phyloP scores from a whole-genome alignment of 2,113 vertebrate species.

The Illadopsis cleaveri region DNA sequence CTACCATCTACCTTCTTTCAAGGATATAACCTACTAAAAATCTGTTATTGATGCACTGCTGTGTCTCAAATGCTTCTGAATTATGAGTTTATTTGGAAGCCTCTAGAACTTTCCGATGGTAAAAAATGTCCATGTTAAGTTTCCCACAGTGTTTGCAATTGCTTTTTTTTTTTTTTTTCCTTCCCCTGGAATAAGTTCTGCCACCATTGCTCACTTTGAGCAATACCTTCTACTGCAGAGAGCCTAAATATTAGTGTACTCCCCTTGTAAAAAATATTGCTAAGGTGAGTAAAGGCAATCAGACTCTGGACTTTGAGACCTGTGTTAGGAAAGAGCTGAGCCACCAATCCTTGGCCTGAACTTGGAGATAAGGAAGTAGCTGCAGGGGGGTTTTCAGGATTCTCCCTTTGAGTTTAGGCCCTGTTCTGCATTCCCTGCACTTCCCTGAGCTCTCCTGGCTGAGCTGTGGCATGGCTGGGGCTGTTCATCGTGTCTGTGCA shows the following conservation, averaged over 20 bases:
- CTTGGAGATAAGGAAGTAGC: background rate
- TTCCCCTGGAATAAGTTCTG: background rate
- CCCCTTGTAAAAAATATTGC: background rate
- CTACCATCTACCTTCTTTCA: conserved; percentile 19
- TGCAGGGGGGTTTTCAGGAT: background rate
- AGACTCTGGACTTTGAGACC: background rate
- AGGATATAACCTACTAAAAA: background rate
- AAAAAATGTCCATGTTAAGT: background rate
- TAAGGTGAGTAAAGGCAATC: background rate
- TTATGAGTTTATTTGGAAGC: background rate
- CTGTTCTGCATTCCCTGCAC: background rate
- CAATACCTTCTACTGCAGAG: background rate
- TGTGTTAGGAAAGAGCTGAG: background rate
- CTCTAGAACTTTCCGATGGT: background rate
- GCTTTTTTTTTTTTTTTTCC: background rate
- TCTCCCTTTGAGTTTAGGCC: background rate
- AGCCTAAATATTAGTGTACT: background rate
- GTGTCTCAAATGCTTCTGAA: background rate
- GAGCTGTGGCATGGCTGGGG: background rate
- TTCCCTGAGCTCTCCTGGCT: background rate
- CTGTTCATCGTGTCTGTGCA: accelerated
- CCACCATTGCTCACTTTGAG: background rate
- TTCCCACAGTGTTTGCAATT: background rate
- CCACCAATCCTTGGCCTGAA: background rate
- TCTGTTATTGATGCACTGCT: background rate